Evolutionary conservation across 2,797 vertebrate genomes (phyloP).

Genomic region (Pipistrellus pipistrellus): DNA sequence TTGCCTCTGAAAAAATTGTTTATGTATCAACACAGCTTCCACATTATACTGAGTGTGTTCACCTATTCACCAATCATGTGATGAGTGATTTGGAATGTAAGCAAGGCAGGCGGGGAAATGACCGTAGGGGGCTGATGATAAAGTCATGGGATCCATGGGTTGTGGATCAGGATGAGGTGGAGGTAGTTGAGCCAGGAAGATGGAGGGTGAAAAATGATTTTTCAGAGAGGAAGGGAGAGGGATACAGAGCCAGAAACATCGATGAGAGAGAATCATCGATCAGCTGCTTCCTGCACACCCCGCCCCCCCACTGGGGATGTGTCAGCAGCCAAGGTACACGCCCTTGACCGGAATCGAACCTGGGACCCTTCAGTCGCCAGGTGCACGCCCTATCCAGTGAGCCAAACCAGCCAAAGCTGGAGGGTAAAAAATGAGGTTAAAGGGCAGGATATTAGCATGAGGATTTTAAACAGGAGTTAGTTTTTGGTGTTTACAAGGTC

Average conservation of each 20-base stretch:
- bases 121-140: background rate
- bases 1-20: constrained; percentile 12
- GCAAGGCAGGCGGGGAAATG: background rate
- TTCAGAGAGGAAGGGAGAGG: too few relatives aligned
- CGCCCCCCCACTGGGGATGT: too few relatives aligned
- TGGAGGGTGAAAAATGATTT: background rate
- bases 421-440: background rate
- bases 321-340: too few relatives aligned
- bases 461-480: background rate
- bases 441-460: background rate
- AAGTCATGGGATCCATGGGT: background rate
- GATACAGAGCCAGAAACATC: too few relatives aligned
- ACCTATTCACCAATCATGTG: background rate
- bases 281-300: too few relatives aligned
- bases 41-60: background rate
- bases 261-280: too few relatives aligned
- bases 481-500: background rate
- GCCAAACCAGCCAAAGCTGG: background rate
- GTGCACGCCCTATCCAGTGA: too few relatives aligned
- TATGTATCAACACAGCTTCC: background rate
- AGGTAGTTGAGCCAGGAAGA: background rate
- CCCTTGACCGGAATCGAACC: too few relatives aligned
- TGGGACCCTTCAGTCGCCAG: too few relatives aligned
- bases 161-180: background rate
- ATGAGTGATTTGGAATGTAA: background rate